Base-by-base conservation (phyloP, 2,797 vertebrate genomes). In the Megaceryle alcyon region DNA sequence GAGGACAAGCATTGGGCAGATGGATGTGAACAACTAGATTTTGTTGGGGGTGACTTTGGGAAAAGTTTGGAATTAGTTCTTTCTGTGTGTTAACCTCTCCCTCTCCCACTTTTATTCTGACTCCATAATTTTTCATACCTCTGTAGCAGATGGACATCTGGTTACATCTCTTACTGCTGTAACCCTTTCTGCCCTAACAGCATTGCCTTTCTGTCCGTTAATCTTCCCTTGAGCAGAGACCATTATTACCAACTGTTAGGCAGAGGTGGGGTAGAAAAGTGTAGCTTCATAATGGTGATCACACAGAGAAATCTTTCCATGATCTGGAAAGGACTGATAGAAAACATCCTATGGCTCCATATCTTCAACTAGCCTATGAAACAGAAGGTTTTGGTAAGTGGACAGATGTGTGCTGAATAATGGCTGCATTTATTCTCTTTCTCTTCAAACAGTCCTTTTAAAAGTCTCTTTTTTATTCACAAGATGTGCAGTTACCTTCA, bases 391-490 rank as follows among this genome's bases (percentile, higher is more conserved):
- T 25, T 63, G 44, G 2, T 63, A 61, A 79, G 35, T 17, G 83
- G 73, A 31, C 48, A 82, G 18, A 43, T n/a, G 28, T 48, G 18
- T 37, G 39, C 46, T 85, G 29, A 64, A 78, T 65, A 43, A 82
- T 53, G 9, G 7, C 37, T 80, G 51, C n/a, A 33, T 65, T 72
- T 80, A 66, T 44, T 59, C 44, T 73, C 44, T 73, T 66, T 39
- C 53, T 60, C 23, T 39, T 13, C 33, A 64, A 46, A 72, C 20
- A 46, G 65, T 88, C 63, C 76, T 77, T 75, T 91, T 70, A 89
- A 79, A 94, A 92, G 77, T 77, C 41, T 75, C 43, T 59, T 92
- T 66, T 66, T 80, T 84, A 39, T 64, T 87, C 53, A 90, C 77
- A 81, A 75, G 69, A 69, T n/a, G 16, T 64, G 22, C 76, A 81